These are phyloP conservation scores for Rugalucina vietnamica DNA, from an alignment of 2,888 invertebrate species.

Conservation along the genomic window DNA sequence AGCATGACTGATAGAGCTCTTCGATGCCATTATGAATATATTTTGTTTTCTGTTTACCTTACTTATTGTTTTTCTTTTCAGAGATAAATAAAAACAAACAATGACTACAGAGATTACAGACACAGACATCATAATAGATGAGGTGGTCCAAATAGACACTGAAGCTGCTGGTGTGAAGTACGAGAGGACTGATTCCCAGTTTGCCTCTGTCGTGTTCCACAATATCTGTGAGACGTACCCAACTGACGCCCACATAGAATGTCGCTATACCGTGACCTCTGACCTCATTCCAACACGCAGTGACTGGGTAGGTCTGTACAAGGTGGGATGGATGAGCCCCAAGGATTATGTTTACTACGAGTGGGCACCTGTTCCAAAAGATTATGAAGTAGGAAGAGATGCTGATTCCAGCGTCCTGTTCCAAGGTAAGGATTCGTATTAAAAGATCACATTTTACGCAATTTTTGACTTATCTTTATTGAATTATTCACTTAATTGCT, in stretches of 20 bases:
- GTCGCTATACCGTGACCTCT: slow-evolving; percentile 77
- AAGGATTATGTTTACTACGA: slow-evolving; percentile 78
- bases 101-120: slow-evolving; percentile 30
- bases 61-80: too few species aligned
- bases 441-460: too few species aligned
- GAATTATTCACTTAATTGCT: too few species aligned
- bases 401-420: slow-evolving; percentile 73
- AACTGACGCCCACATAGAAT: slow-evolving; percentile 77
- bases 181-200: slow-evolving; percentile 64
- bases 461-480: too few species aligned
- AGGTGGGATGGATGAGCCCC: slow-evolving; percentile 80
- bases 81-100: too few species aligned
- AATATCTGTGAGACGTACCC: slow-evolving; percentile 80
- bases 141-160: slow-evolving; percentile 38
- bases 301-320: slow-evolving; percentile 83
- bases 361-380: slow-evolving; percentile 75
- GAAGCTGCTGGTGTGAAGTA: slow-evolving; percentile 25
- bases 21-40: too few species aligned
- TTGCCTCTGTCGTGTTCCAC: slow-evolving; percentile 80
- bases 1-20: too few species aligned
- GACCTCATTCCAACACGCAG: slow-evolving; percentile 70
- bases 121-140: slow-evolving; percentile 54
- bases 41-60: too few species aligned
- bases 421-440: slow-evolving; percentile 66
- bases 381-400: slow-evolving; percentile 69